Base-by-base conservation (phyloP, 2,888 invertebrate genomes). In the Eulithis prunata region DNA sequence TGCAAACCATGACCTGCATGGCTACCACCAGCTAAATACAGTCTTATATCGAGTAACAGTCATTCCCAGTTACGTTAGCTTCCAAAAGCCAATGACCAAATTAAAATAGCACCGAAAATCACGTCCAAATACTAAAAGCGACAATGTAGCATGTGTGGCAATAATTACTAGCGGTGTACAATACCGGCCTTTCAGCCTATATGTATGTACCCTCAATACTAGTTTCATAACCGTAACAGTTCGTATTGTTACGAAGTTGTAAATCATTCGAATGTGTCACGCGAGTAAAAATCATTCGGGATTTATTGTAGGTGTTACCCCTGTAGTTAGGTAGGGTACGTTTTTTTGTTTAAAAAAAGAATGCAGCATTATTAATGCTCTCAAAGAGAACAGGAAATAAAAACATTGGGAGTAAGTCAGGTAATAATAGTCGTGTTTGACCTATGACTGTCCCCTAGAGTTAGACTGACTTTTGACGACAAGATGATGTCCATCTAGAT, bases 221-320 rank as follows among this genome's bases (percentile, higher is more conserved):
- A 70, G 80, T 87, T 84, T 87, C 83, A 86, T 84, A 82, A 84
- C 85, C 84, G 86, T 88, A 87, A 87, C 90, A 86, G 86, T 84
- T 79, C 79, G 80, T 79, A 87, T 89, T 90, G 90, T 91, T 86
- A 83, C 71, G 70, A 80, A 68, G 84, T 76, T 79, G 88, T 91
- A 91, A 91, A 91, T 91, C 91, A 91, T 84, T 80, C 77, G 82
- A 85, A 88, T 83, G 84, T 87, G 91, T 89, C 89, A 85, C 86
- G 77, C 85, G 86, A 82, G 87, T 89, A 87, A 91, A 91, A 91
- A 90, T 90, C 90, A 89, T 87, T 82, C 78, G 72, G 76, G 80
- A 89, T 89, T 89, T 87, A 89, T 89, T 77, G 84, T 82, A 81
- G 83, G 81, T 81, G 81, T 54, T n/a, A 21, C 52, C n/a, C 52